Evolutionary conservation across 2,797 vertebrate genomes (phyloP).

Genomic region (Oreortyx pictus): DNA sequence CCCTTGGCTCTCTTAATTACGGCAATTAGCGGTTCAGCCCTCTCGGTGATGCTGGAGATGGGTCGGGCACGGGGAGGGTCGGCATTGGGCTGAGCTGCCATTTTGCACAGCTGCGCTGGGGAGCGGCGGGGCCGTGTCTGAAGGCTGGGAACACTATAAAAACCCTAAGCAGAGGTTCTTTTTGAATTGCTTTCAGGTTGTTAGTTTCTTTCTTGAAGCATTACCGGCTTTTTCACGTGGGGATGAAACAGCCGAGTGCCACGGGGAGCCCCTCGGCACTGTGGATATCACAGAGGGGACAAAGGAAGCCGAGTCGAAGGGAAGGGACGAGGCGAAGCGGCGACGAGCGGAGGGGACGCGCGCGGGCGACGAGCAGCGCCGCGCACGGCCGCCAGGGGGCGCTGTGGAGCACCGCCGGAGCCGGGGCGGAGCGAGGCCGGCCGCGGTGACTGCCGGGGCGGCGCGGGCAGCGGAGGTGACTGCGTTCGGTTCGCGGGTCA

Average conservation of each 20-base stretch:
- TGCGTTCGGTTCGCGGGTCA: background rate
- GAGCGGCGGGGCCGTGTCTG: rapidly evolving
- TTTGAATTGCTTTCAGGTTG: background rate
- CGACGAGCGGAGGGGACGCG: too few relatives aligned
- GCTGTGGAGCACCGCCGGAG: background rate
- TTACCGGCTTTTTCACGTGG: rapidly evolving
- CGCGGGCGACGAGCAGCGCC: too few relatives aligned
- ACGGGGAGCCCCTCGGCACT: too few relatives aligned
- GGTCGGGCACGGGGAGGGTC: background rate
- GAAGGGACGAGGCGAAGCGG: too few relatives aligned
- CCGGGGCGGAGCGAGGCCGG: background rate
- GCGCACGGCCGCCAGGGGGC: too few relatives aligned
- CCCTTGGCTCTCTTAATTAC: background rate
- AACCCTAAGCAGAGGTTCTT: background rate
- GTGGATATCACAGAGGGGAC: too few relatives aligned
- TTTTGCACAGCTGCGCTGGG: rapidly evolving
- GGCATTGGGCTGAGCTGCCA: background rate
- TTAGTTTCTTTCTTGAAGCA: background rate
- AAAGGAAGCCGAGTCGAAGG: too few relatives aligned
- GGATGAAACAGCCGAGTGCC: rapidly evolving
- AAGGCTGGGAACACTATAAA: background rate
- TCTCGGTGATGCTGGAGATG: background rate
- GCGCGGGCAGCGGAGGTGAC: background rate
- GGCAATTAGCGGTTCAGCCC: background rate
- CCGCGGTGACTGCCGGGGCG: background rate